Conservation (phyloP, 2,888 invertebrate species). For the Epirrita christyi region DNA sequence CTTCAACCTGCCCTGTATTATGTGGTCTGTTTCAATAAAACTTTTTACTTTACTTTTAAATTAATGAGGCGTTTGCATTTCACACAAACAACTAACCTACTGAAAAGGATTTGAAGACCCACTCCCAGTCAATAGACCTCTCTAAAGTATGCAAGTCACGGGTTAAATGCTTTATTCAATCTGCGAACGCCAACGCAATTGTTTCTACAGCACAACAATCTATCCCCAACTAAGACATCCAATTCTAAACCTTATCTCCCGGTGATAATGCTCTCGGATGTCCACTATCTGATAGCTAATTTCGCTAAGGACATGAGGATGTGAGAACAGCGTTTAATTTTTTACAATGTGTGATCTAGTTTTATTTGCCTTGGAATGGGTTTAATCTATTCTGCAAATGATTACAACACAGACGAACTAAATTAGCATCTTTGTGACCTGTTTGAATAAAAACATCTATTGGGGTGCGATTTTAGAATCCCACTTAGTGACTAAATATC, state of each 20-base stretch:
- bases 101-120: conserved; percentile 4
- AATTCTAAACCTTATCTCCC: conserved; percentile 50
- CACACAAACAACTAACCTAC: too few species aligned
- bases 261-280: conserved; percentile 41
- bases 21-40: too few species aligned
- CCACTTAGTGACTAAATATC: too few species aligned
- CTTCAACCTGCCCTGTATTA: too few species aligned
- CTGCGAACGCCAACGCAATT: conserved; percentile 72
- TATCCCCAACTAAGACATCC: conserved; percentile 30
- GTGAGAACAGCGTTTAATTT: conserved; percentile 29
- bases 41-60: too few species aligned
- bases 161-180: conserved; percentile 77
- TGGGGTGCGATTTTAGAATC: too few species aligned
- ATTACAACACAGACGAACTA: conserved; percentile 5
- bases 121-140: conserved; percentile 6
- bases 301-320: conserved; percentile 44
- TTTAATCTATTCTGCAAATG: conserved; percentile 32
- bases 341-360: conserved; percentile 35
- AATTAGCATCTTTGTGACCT: neutral
- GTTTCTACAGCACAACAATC: conserved; percentile 56
- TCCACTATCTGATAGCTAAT: conserved; percentile 32
- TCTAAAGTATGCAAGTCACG: conserved; percentile 52
- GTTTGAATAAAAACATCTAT: neutral
- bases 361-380: conserved; percentile 35
- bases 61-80: too few species aligned